Percentiles rank a stretch among this genome's conserved stretches.
These are phyloP conservation scores for Lutraria lutraria DNA, from an alignment of 2,888 invertebrate species.

Conservation along the genomic window DNA sequence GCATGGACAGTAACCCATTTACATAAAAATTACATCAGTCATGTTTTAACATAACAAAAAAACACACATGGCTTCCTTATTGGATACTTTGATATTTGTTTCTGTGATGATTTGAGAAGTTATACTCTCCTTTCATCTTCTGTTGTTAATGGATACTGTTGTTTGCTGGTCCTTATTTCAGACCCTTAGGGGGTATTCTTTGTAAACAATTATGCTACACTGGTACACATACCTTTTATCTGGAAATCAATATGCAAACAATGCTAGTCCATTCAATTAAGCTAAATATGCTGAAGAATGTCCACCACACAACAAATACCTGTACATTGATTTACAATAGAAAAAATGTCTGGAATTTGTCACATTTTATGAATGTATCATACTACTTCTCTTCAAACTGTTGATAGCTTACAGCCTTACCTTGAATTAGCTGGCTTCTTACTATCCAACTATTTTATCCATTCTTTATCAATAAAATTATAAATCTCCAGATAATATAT, in stretches of 20 bases:
- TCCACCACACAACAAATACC: background rate
- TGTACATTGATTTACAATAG: conserved; percentile 25
- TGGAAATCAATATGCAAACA: conserved; percentile 49
- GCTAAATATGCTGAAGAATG: background rate
- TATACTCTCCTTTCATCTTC: background rate
- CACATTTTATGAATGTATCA: conserved; percentile 25
- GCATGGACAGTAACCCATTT: no score
- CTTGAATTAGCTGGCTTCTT: background rate
- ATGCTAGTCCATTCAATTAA: conserved; percentile 21
- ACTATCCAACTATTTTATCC: no score
- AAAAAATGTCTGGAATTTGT: conserved; percentile 44
- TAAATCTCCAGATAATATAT: no score
- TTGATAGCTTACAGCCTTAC: background rate
- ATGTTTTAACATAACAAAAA: background rate
- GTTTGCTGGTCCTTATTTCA: background rate
- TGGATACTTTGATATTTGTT: background rate
- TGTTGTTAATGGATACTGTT: conserved; percentile 14
- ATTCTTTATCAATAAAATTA: no score
- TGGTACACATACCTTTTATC: conserved; percentile 48
- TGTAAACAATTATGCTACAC: conserved; percentile 8
- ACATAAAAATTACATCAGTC: no score
- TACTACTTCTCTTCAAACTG: background rate
- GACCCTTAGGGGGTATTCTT: conserved; percentile 17
- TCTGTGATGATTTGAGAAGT: background rate
- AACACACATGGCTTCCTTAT: background rate